Evolutionary conservation across 2,888 invertebrate species (phyloP), one percentile per base, ranked within the genome.

Genomic region (Diaperis boleti): DNA sequence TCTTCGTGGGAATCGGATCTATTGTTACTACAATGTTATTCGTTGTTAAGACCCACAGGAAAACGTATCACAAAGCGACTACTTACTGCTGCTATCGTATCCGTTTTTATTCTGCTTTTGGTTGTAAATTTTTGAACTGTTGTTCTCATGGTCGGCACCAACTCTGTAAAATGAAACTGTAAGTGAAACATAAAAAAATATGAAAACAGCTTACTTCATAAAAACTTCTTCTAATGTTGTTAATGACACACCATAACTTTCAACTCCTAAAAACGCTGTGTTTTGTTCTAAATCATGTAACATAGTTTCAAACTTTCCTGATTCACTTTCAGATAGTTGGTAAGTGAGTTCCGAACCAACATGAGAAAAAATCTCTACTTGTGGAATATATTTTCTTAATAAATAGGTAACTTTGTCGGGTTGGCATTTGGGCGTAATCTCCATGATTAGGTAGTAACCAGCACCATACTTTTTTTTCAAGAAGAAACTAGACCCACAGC

Each of bases 161-260:
- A 62, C 62, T 20, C 62, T 62, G 22, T 5, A 54, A 54, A 59
- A 11, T 10, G 20, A 20, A 20, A 4, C 20, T 20, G 20, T 3
- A 20, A 20, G 6, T 4, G 6, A 20, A 20, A 20, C 20, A 3
- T 20, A 6, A 20, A 20, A 20, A 20, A 20, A 20, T 20, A 20
- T 20, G 6, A 20, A 20, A 20, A 20, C 3, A 6, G 20, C 84
- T 83, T 82, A 88, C 87, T 87, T 88, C 85, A 93, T 87, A 74
- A 93, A 92, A 0, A 95, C 94, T 80, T 95, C 94, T 81, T 95
- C 94, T 81, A 95, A 84, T 0, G 93, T 92, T 1, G 94, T 93
- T 8, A 93, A 88, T 2, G 91, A 87, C 10, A 93, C 86, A 2
- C 94, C 94, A 78, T 90, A 95, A 73, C 92, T 91, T 65, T 85